These are phyloP conservation scores for Meiosimyza decipiens DNA, from an alignment of 2,888 invertebrate species.

Conservation along the genomic window DNA sequence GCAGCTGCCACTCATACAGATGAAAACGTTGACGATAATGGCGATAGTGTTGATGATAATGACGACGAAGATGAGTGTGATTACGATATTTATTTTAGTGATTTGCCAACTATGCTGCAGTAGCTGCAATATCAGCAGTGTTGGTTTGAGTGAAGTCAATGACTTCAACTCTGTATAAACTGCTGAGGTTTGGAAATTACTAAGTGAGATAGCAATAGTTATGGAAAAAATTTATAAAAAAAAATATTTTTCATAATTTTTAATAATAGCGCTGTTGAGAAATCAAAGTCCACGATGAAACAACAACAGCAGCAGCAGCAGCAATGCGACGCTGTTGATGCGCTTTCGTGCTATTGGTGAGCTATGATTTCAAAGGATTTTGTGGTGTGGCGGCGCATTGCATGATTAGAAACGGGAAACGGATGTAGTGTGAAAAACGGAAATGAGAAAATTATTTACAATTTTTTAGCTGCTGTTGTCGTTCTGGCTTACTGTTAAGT, in stretches of 20 bases:
- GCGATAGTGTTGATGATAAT: constrained; percentile 26
- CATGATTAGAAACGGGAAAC: constrained; percentile 21
- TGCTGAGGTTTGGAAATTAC: constrained; percentile 5
- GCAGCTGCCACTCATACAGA: constrained; percentile 24
- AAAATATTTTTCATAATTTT: constrained; percentile 26
- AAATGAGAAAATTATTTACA: constrained; percentile 31
- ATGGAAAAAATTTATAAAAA: neutral
- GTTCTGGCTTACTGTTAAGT: neutral
- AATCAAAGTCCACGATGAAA: constrained; percentile 6
- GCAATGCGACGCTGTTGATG: neutral
- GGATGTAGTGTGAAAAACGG: constrained; percentile 25
- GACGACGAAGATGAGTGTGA: constrained; percentile 11
- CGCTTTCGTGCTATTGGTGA: constrained; percentile 4
- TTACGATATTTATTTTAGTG: constrained; percentile 37
- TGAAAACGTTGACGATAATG: constrained; percentile 18
- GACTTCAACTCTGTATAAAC: constrained; percentile 23
- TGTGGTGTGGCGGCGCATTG: neutral
- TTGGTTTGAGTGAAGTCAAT: constrained; percentile 33
- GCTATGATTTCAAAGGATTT: constrained; percentile 14
- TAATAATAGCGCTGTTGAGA: constrained; percentile 22
- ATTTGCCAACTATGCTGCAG: constrained; percentile 23
- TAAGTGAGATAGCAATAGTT: neutral
- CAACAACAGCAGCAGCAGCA: neutral
- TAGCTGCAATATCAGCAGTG: constrained; percentile 3
- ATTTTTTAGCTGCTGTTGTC: constrained; percentile 6